Conservation (phyloP, 2,113 vertebrate species). For the Shinisaurus crocodilurus region DNA sequence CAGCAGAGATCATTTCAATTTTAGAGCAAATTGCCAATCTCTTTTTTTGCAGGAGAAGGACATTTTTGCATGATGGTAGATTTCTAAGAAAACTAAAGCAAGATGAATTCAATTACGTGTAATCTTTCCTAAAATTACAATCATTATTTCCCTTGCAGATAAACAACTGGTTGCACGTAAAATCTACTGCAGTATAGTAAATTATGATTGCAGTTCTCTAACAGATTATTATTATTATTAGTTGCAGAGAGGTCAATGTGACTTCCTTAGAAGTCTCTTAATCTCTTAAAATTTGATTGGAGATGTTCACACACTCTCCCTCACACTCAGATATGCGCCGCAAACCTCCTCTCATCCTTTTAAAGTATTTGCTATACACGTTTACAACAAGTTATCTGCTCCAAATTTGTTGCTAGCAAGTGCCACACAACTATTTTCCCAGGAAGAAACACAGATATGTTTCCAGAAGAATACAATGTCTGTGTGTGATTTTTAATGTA, state of each 20-base stretch:
- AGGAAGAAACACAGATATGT: conserved; percentile 17
- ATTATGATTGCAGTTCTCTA: background rate
- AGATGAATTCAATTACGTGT: conserved; percentile 16
- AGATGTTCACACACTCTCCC: background rate
- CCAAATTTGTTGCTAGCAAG: conserved; percentile 33
- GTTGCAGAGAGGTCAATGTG: background rate
- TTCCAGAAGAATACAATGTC: conserved; percentile 61
- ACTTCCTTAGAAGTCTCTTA: background rate
- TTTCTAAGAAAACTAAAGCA: conserved; percentile 42
- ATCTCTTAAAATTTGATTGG: background rate
- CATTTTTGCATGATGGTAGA: conserved; percentile 25
- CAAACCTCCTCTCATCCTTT: conserved; percentile 19
- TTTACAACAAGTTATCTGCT: conserved; percentile 15
- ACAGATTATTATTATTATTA: background rate
- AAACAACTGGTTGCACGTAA: background rate
- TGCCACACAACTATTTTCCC: conserved; percentile 66
- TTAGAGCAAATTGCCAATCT: conserved; percentile 35
- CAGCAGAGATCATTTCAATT: conserved; percentile 48
- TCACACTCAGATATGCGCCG: background rate
- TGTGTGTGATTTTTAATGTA: background rate
- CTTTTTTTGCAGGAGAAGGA: conserved; percentile 25
- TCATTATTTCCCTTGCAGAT: conserved; percentile 19
- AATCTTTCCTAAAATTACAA: background rate
- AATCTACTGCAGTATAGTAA: background rate
- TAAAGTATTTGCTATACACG: background rate